A percentile compares a stretch with the other conserved stretches of the same genome.
phyloP scores from a whole-genome alignment of 1,140 invertebrate species.

The Aphelinus atriplicis region DNA sequence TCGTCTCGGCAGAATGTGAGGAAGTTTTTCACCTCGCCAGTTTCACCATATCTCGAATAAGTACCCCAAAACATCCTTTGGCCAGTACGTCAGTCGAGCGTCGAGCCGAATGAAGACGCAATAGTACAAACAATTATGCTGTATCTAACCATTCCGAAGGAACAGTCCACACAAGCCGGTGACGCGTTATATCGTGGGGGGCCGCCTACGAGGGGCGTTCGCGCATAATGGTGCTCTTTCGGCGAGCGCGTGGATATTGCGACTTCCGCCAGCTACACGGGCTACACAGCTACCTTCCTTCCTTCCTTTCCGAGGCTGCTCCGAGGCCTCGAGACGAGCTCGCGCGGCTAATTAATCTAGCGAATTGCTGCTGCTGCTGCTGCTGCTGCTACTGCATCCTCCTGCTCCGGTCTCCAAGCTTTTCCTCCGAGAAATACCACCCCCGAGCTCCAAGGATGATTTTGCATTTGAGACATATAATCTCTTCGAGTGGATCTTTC shows the following conservation, averaged over 20 bases:
- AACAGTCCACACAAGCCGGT: conserved; percentile 5
- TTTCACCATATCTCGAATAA: too few species aligned
- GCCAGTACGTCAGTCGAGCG: too few species aligned
- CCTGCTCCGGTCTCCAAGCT: too few species aligned
- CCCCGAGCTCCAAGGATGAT: too few species aligned
- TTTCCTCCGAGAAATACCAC: too few species aligned
- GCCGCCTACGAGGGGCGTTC: not conserved
- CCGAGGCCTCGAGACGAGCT: not conserved
- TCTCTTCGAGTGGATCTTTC: too few species aligned
- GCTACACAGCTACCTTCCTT: not conserved
- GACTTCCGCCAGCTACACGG: conserved; percentile 22
- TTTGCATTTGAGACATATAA: too few species aligned
- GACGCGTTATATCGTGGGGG: conserved; percentile 1
- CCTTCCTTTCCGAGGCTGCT: not conserved
- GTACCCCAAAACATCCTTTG: too few species aligned
- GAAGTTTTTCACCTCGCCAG: too few species aligned
- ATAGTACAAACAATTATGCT: too few species aligned
- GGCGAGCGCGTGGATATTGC: conserved; percentile 33
- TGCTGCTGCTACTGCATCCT: not conserved
- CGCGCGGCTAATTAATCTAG: conserved; percentile 41
- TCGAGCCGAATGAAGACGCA: too few species aligned
- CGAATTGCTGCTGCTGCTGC: conserved; percentile 40
- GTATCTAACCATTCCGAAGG: not conserved
- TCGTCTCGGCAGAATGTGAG: too few species aligned
- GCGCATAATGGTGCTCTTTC: conserved; percentile 13